Conservation (phyloP, 1,140 invertebrate genomes). For the Megalopta genalis region DNA sequence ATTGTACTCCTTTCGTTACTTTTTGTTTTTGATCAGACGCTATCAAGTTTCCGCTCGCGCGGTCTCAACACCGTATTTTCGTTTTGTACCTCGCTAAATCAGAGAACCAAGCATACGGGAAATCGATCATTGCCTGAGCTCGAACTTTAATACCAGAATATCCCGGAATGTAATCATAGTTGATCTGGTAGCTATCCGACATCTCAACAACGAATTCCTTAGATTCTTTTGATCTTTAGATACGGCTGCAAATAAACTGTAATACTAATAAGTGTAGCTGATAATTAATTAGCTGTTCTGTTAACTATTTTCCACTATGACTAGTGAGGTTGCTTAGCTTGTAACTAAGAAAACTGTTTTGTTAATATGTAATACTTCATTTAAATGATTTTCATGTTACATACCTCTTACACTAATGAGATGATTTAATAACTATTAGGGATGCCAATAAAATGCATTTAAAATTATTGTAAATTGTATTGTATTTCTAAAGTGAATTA, state of each 20-base stretch:
- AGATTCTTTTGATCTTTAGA: background rate
- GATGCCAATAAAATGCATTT: no score
- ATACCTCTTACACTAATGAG: no score
- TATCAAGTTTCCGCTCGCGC: background rate
- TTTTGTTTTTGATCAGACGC: background rate
- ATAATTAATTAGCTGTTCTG: no score
- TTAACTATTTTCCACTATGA: background rate
- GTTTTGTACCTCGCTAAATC: conserved; percentile 28
- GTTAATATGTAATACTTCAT: background rate
- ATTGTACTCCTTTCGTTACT: conserved; percentile 5
- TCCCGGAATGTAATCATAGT: background rate
- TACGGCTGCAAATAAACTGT: background rate
- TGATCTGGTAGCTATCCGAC: background rate
- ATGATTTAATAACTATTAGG: no score
- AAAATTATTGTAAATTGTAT: no score
- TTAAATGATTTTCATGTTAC: background rate
- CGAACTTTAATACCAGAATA: background rate
- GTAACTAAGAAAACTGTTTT: background rate
- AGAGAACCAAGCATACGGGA: background rate
- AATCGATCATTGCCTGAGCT: conserved; percentile 14
- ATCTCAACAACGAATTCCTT: background rate
- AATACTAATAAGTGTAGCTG: background rate
- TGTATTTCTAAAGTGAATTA: no score
- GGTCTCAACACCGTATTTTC: conserved; percentile 26
- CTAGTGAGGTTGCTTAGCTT: no score